These are phyloP conservation scores for Chrysotoxum bicinctum DNA, from an alignment of 2,888 invertebrate species.

Conservation along the genomic window DNA sequence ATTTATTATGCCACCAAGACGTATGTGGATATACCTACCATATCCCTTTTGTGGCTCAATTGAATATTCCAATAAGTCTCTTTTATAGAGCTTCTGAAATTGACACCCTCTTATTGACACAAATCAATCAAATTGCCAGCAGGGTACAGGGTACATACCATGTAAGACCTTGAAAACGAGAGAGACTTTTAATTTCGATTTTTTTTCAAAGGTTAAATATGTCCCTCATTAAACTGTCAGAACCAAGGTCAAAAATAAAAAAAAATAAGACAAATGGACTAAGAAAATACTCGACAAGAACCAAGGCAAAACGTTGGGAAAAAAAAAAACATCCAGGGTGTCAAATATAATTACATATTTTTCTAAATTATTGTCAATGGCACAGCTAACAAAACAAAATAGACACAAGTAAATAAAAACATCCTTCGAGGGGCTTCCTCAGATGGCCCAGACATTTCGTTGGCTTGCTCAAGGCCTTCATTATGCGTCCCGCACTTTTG, in stretches of 20 bases:
- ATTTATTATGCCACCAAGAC: not conserved
- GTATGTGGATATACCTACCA: not conserved
- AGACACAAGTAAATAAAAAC: slow-evolving; percentile 45
- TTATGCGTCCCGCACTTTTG: slow-evolving; percentile 15
- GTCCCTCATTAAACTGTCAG: not conserved
- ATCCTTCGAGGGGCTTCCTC: slow-evolving; percentile 29
- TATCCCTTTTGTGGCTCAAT: not conserved
- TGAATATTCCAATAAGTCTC: not conserved
- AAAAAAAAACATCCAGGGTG: not conserved
- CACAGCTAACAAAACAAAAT: slow-evolving; percentile 24
- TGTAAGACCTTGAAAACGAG: not conserved
- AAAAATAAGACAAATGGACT: not conserved
- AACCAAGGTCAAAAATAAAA: not conserved
- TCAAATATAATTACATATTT: slow-evolving; percentile 49
- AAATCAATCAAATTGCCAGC: not conserved
- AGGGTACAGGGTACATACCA: not conserved
- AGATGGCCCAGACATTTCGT: slow-evolving; percentile 11
- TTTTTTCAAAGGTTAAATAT: not conserved
- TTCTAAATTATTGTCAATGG: slow-evolving; percentile 43
- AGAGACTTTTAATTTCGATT: not conserved
- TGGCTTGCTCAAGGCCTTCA: not conserved
- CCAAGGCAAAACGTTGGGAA: not conserved
- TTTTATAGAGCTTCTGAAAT: not conserved
- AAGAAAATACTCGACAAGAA: not conserved
- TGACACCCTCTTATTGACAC: not conserved